These are phyloP conservation scores for Drosophila bocqueti DNA, from an alignment of 1,140 invertebrate genomes.

Conservation along the genomic window DNA sequence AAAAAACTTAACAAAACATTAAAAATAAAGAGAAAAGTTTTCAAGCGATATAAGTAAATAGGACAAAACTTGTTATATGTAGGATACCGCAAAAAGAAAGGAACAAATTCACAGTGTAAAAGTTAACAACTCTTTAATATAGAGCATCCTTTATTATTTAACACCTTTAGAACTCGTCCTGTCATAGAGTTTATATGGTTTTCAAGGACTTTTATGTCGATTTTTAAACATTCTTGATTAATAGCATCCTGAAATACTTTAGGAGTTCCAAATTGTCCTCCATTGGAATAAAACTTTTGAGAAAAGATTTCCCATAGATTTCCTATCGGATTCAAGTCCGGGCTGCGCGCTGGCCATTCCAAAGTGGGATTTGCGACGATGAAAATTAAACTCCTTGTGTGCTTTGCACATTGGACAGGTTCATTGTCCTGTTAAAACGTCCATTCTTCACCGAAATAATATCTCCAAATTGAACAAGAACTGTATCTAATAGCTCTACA, in stretches of 20 bases:
- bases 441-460: background rate
- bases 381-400: background rate
- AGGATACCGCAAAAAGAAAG: no score
- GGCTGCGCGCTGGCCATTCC: no score
- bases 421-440: background rate
- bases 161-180: background rate
- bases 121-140: background rate
- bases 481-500: no score
- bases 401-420: background rate
- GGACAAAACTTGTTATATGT: no score
- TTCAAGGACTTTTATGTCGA: background rate
- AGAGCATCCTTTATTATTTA: background rate
- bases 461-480: no score
- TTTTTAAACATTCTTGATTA: background rate
- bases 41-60: no score
- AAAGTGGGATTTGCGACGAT: no score
- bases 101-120: no score
- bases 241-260: background rate
- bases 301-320: background rate
- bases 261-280: background rate
- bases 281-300: background rate
- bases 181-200: background rate
- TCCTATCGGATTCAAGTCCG: background rate
- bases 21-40: no score
- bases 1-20: no score